A percentile compares a stretch with the other conserved stretches of the same genome.
Evolutionary conservation across 2,113 vertebrate genomes (phyloP).

Genomic region (Gymnogyps californianus): DNA sequence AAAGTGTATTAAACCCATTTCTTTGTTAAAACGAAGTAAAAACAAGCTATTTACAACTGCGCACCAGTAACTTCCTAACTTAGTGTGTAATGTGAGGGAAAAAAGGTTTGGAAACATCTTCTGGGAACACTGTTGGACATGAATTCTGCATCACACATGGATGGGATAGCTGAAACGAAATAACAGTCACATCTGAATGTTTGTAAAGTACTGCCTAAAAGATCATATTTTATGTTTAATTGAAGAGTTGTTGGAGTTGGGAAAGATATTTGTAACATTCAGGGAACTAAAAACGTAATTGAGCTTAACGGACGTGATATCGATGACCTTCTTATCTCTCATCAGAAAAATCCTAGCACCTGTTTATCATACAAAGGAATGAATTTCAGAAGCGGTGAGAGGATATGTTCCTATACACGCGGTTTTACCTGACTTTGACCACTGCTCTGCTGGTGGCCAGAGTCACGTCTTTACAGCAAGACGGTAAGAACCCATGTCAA

Average conservation of each 20-base stretch:
- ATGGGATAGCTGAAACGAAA: not conserved
- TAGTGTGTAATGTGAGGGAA: not conserved
- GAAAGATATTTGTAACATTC: conserved; percentile 4
- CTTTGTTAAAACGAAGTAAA: not conserved
- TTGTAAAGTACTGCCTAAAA: not conserved
- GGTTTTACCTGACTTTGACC: rapidly evolving
- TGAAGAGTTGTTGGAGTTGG: conserved; percentile 10
- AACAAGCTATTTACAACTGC: not conserved
- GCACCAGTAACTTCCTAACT: not conserved
- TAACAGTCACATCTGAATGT: not conserved
- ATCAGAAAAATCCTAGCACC: not conserved
- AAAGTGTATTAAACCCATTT: not conserved
- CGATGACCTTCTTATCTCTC: not conserved
- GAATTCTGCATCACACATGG: not conserved
- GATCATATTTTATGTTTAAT: not conserved
- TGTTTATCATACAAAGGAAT: not conserved
- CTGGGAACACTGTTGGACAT: not conserved
- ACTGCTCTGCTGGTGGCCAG: not conserved
- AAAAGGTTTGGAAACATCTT: conserved; percentile 2
- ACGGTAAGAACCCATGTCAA: not conserved
- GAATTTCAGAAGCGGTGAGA: not conserved
- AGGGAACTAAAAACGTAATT: conserved; percentile 40
- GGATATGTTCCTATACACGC: rapidly evolving
- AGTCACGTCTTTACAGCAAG: not conserved
- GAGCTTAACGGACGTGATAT: not conserved